Percentiles rank a stretch among this genome's conserved stretches.
phyloP scores from a whole-genome alignment of 2,797 vertebrate genomes.

The Sebastes nivosus region DNA sequence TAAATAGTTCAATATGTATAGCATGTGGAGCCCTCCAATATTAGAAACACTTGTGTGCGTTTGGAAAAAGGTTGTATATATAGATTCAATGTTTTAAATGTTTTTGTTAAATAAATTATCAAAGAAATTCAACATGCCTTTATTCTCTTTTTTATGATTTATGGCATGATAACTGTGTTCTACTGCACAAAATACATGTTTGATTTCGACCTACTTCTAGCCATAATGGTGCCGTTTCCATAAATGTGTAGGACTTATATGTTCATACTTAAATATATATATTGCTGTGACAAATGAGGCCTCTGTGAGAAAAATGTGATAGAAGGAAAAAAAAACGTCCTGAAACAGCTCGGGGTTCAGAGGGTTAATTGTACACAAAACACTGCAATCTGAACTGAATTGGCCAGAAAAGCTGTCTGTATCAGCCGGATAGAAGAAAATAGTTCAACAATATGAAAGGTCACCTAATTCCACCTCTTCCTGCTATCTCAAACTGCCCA shows the following conservation, averaged over 20 bases:
- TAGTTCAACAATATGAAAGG: background rate
- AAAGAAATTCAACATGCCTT: background rate
- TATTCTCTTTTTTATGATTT: background rate
- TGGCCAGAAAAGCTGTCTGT: background rate
- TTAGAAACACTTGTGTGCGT: background rate
- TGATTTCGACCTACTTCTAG: background rate
- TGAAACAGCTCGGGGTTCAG: no score
- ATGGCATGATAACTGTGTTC: background rate
- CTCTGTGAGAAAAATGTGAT: no score
- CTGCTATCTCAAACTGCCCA: background rate
- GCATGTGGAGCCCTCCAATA: background rate
- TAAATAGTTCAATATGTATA: background rate
- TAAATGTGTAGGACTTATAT: background rate
- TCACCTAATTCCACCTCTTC: background rate
- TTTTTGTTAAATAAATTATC: background rate
- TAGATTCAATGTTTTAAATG: background rate
- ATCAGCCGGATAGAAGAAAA: background rate
- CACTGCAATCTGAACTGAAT: background rate
- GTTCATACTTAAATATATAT: background rate
- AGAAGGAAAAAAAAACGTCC: no score
- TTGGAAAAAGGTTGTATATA: accelerated
- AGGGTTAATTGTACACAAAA: background rate
- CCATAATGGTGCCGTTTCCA: background rate
- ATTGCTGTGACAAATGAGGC: background rate
- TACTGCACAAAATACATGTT: background rate